Percentiles rank a stretch among this genome's conserved stretches.
These are phyloP conservation scores for Neosilurus hyrtlii DNA, from an alignment of 2,797 vertebrate genomes.

Conservation along the genomic window DNA sequence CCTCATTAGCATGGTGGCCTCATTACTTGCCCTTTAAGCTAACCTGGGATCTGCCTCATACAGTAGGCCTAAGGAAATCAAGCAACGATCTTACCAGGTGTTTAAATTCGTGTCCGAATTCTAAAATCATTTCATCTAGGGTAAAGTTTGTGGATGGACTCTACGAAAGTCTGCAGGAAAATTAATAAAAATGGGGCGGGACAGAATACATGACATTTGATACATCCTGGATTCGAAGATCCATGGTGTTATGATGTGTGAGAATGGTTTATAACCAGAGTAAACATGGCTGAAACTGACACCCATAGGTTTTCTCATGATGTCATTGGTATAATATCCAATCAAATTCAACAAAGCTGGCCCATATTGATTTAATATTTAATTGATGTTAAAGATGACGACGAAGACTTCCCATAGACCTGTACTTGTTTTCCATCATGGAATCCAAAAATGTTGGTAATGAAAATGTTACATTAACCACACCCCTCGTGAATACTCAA, in stretches of 20 bases:
- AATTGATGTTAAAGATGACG: background rate
- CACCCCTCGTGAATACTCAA: background rate
- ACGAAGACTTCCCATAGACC: background rate
- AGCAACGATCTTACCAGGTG: background rate
- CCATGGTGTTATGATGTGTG: background rate
- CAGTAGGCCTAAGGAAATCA: background rate
- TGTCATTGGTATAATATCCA: background rate
- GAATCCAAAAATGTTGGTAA: background rate
- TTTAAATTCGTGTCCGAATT: background rate
- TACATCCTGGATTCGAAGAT: background rate
- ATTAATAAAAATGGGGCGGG: background rate
- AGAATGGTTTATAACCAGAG: background rate
- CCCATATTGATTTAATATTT: background rate
- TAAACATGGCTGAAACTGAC: background rate
- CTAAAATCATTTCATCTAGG: background rate
- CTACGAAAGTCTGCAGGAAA: background rate
- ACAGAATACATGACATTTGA: background rate
- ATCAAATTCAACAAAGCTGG: background rate
- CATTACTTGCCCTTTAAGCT: constrained; percentile 46
- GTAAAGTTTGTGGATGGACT: background rate
- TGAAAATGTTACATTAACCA: background rate
- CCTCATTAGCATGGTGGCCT: constrained; percentile 57
- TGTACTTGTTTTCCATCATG: background rate
- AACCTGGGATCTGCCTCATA: constrained; percentile 23
- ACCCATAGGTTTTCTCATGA: background rate